These are phyloP conservation scores for Phoebastria nigripes DNA, from an alignment of 2,797 vertebrate species.

Conservation along the genomic window DNA sequence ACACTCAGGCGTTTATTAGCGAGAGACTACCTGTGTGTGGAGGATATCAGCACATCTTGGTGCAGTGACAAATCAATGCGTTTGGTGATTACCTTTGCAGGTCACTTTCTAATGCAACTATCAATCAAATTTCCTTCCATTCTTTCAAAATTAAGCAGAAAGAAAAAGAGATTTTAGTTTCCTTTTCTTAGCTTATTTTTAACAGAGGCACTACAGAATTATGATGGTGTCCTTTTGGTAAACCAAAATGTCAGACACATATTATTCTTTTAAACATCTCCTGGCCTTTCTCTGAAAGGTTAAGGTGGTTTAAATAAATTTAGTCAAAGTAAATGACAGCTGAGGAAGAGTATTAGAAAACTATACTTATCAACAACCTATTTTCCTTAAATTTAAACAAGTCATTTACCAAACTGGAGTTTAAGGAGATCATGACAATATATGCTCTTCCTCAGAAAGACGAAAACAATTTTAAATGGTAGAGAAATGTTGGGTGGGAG, in stretches of 20 bases:
- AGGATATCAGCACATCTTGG: not conserved
- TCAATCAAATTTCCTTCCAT: conserved; percentile 8
- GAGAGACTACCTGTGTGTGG: not conserved
- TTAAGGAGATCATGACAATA: conserved; percentile 49
- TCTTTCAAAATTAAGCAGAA: conserved; percentile 50
- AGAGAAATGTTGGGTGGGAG: conserved; percentile 22
- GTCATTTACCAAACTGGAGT: conserved; percentile 68
- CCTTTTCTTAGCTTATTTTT: conserved; percentile 66
- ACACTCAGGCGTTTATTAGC: not conserved
- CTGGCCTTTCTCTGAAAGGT: conserved; percentile 75
- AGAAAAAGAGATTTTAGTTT: conserved; percentile 61
- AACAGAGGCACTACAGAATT: conserved; percentile 68
- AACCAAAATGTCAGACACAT: conserved; percentile 75
- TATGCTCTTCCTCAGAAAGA: not conserved
- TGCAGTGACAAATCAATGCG: not conserved
- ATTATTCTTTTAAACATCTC: conserved; percentile 72
- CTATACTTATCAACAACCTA: conserved; percentile 69
- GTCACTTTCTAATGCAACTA: conserved; percentile 16
- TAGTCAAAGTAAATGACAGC: conserved; percentile 77
- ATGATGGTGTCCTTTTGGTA: conserved; percentile 73
- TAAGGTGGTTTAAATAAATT: conserved; percentile 79
- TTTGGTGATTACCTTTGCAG: not conserved
- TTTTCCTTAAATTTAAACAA: conserved; percentile 73
- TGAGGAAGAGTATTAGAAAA: conserved; percentile 70
- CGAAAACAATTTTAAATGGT: conserved; percentile 47